A percentile compares a stretch with the other conserved stretches of the same genome.
Evolutionary conservation across 2,888 invertebrate species (phyloP).

Genomic region (Phengaris arion): DNA sequence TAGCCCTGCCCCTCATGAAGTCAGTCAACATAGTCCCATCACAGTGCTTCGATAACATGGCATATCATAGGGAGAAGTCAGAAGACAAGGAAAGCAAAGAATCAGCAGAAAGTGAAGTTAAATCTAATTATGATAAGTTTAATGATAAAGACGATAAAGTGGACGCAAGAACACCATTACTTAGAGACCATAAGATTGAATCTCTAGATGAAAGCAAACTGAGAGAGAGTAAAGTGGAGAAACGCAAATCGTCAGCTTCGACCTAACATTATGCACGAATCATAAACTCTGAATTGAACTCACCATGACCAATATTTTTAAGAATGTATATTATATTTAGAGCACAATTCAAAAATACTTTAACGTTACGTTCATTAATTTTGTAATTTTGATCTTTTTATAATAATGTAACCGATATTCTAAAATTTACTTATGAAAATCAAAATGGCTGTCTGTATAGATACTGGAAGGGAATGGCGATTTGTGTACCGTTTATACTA

Average conservation of each 20-base stretch:
- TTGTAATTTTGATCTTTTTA: neutral
- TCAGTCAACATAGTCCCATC: slow-evolving; percentile 72
- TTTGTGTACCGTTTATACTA: slow-evolving; percentile 19
- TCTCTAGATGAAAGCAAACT: slow-evolving; percentile 72
- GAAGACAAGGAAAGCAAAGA: slow-evolving; percentile 58
- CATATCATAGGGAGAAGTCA: slow-evolving; percentile 63
- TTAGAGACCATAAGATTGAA: slow-evolving; percentile 72
- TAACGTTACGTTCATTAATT: neutral
- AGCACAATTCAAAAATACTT: neutral
- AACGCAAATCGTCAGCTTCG: slow-evolving; percentile 73
- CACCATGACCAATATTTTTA: slow-evolving; percentile 61
- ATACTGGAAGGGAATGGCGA: slow-evolving; percentile 26
- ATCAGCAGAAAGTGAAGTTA: slow-evolving; percentile 61
- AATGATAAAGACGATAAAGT: slow-evolving; percentile 63
- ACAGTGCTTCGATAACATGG: slow-evolving; percentile 76
- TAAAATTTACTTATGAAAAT: slow-evolving; percentile 26
- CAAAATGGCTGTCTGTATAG: slow-evolving; percentile 14
- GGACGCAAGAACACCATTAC: slow-evolving; percentile 68
- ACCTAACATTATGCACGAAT: slow-evolving; percentile 55
- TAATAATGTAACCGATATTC: slow-evolving; percentile 23
- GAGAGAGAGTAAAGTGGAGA: slow-evolving; percentile 68
- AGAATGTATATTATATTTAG: slow-evolving; percentile 39
- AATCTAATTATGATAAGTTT: slow-evolving; percentile 64
- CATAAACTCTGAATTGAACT: slow-evolving; percentile 33
- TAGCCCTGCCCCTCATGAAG: slow-evolving; percentile 81